phyloP scores from a whole-genome alignment of 2,888 invertebrate species.

The Ceratothoa steindachneri region DNA sequence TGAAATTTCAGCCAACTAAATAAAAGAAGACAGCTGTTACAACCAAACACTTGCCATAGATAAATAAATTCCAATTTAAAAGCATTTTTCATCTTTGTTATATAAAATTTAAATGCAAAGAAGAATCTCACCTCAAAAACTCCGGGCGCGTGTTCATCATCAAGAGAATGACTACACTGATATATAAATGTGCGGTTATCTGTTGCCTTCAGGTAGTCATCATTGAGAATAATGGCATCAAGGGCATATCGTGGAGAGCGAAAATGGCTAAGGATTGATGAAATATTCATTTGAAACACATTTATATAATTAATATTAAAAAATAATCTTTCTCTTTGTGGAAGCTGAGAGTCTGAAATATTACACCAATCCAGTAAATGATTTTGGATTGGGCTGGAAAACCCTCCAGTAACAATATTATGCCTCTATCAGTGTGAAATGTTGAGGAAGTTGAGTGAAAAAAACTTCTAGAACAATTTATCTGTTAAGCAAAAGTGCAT shows the following conservation, averaged over 20 bases:
- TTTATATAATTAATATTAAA: too few species aligned
- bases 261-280: too few species aligned
- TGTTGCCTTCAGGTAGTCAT: background rate
- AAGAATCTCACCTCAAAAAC: slow-evolving; percentile 37
- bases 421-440: too few species aligned
- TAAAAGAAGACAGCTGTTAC: background rate
- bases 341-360: too few species aligned
- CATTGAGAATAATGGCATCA: background rate
- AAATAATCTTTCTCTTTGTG: too few species aligned
- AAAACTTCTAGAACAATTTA: too few species aligned
- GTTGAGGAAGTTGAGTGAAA: too few species aligned
- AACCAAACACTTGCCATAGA: background rate
- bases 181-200: background rate
- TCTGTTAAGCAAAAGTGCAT: too few species aligned
- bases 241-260: background rate
- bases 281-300: too few species aligned
- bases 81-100: background rate
- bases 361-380: too few species aligned
- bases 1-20: slow-evolving; percentile 28
- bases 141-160: slow-evolving; percentile 42
- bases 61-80: background rate
- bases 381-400: too few species aligned
- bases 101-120: background rate
- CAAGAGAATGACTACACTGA: slow-evolving; percentile 11
- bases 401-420: too few species aligned